Evolutionary conservation across 2,888 invertebrate genomes (phyloP).

Genomic region (Lydus trimaculatus): DNA sequence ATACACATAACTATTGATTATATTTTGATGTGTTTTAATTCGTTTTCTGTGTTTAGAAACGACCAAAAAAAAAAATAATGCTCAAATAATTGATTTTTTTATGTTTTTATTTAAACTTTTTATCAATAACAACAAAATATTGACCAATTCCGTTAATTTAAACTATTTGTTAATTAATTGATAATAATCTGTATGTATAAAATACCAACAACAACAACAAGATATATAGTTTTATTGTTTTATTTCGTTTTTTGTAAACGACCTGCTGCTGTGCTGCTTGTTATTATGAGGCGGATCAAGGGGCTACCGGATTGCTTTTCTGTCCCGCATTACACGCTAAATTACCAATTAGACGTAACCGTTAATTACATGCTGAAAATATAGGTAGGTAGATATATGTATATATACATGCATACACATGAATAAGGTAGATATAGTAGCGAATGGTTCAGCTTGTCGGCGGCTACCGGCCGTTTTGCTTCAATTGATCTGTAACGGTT

Average conservation of each 20-base stretch:
- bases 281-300: constrained; percentile 42
- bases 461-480: constrained; percentile 27
- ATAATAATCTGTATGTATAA: too few relatives aligned
- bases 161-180: too few relatives aligned
- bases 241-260: constrained; percentile 28
- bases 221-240: background rate
- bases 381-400: constrained; percentile 15
- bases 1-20: constrained; percentile 24
- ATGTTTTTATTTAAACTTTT: too few relatives aligned
- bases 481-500: constrained; percentile 16
- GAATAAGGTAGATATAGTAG: background rate
- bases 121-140: too few relatives aligned
- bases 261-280: constrained; percentile 32
- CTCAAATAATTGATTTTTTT: too few relatives aligned
- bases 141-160: too few relatives aligned
- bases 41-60: background rate
- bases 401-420: background rate
- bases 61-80: too few relatives aligned
- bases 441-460: constrained; percentile 12
- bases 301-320: constrained; percentile 45
- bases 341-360: constrained; percentile 54
- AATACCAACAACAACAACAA: too few relatives aligned
- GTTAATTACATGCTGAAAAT: constrained; percentile 43
- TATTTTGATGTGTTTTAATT: constrained; percentile 5
- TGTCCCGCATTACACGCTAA: constrained; percentile 49